A percentile compares a stretch with the other conserved stretches of the same genome.
These are phyloP conservation scores for Dyspetes luteomarginatus DNA, from an alignment of 2,888 invertebrate genomes.

Conservation along the genomic window DNA sequence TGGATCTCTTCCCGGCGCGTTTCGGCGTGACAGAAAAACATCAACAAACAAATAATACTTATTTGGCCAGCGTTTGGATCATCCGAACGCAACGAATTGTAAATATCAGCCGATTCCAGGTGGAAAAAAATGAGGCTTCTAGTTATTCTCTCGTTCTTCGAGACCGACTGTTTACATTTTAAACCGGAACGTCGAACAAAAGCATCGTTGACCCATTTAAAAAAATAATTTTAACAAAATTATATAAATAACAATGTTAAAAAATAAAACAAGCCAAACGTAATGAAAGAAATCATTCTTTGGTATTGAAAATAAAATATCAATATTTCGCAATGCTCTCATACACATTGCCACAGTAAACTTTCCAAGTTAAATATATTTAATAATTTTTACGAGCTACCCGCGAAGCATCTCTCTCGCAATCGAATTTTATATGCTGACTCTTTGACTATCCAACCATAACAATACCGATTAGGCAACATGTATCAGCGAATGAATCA, in stretches of 20 bases:
- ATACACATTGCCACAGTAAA: no score
- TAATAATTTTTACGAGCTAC: neutral
- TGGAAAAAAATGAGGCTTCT: conserved; percentile 48
- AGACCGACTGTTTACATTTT: conserved; percentile 1
- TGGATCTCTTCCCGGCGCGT: conserved; percentile 28
- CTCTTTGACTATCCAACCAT: neutral
- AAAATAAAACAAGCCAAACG: no score
- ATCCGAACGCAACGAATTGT: conserved; percentile 49
- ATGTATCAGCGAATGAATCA: neutral
- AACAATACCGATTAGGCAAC: neutral
- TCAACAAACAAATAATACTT: conserved; percentile 65
- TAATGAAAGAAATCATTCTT: no score
- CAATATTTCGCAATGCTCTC: no score
- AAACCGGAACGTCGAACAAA: conserved; percentile 2
- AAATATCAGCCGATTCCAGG: conserved; percentile 53
- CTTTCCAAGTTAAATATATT: no score
- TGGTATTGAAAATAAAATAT: no score
- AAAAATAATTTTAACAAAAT: neutral
- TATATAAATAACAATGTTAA: no score
- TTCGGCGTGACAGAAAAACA: conserved; percentile 59
- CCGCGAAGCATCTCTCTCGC: neutral
- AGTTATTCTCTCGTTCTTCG: conserved; percentile 9
- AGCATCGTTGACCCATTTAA: neutral
- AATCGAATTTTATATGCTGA: neutral
- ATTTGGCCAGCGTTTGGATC: conserved; percentile 38